A percentile compares a stretch with the other conserved stretches of the same genome.
Evolutionary conservation across 2,888 invertebrate genomes (phyloP).

Genomic region (Volucella inanis): DNA sequence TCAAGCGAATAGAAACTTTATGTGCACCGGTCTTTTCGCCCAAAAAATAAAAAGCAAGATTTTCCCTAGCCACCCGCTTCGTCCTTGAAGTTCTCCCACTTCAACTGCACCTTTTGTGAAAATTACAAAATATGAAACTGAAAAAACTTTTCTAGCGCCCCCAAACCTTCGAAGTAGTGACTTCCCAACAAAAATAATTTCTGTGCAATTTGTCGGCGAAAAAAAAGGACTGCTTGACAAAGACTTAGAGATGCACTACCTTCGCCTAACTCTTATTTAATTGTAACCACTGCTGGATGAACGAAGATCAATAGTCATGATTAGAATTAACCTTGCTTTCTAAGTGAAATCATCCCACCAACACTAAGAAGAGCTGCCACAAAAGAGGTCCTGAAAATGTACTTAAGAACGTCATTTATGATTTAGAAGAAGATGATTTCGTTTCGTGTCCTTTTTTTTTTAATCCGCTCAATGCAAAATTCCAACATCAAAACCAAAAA

Average conservation of each 20-base stretch:
- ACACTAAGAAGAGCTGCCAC: constrained; percentile 18
- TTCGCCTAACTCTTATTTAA: constrained; percentile 2
- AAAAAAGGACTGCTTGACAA: constrained; percentile 1
- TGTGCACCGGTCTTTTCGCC: constrained; percentile 30
- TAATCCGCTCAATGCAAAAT: background rate
- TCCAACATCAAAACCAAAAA: background rate
- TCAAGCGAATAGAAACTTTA: constrained; percentile 42
- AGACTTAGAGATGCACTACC: constrained; percentile 14
- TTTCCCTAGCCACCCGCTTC: no score
- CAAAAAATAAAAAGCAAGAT: constrained; percentile 17
- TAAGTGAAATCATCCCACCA: constrained; percentile 16
- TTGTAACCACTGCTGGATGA: background rate
- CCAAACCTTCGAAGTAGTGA: background rate
- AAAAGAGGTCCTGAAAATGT: constrained; percentile 27
- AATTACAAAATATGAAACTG: background rate
- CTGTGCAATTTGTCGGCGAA: constrained; percentile 39
- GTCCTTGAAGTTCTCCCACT: constrained; percentile 36
- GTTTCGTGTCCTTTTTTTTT: constrained; percentile 23
- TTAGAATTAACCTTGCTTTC: constrained; percentile 57
- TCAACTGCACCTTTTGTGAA: constrained; percentile 26
- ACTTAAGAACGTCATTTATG: constrained; percentile 54
- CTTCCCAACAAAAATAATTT: constrained; percentile 56
- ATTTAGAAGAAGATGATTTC: constrained; percentile 35
- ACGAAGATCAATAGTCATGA: constrained; percentile 68
- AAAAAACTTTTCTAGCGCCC: background rate